These are phyloP conservation scores for Zaprionus tsacasi DNA, from an alignment of 1,140 invertebrate genomes.

Conservation along the genomic window DNA sequence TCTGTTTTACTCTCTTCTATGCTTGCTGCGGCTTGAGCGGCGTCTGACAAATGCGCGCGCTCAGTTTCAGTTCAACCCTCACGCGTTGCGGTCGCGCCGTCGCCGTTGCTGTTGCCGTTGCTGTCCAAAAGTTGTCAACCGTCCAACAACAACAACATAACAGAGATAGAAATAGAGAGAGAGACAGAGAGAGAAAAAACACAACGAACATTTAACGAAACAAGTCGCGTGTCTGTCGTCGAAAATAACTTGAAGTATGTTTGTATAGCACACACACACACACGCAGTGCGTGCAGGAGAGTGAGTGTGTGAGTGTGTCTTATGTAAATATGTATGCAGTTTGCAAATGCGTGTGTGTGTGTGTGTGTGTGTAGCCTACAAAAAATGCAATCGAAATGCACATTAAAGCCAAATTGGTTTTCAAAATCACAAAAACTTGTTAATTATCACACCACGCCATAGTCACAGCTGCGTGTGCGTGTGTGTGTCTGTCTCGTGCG, in stretches of 20 bases:
- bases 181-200: slow-evolving; percentile 28
- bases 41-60: slow-evolving; percentile 28
- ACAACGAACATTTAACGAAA: slow-evolving; percentile 68
- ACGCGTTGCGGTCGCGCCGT: slow-evolving; percentile 61
- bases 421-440: slow-evolving; percentile 67
- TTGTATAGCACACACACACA: slow-evolving; percentile 42
- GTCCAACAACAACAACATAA: slow-evolving; percentile 50
- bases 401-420: slow-evolving; percentile 65
- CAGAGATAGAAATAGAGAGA: slow-evolving; percentile 29
- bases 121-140: slow-evolving; percentile 77
- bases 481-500: slow-evolving; percentile 41
- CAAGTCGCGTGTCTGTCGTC: slow-evolving; percentile 69
- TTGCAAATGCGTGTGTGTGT: not conserved
- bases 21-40: slow-evolving; percentile 20
- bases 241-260: slow-evolving; percentile 58
- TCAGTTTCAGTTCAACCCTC: slow-evolving; percentile 77
- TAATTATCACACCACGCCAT: slow-evolving; percentile 74
- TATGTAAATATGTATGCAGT: not conserved
- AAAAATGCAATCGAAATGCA: slow-evolving; percentile 65
- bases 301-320: slow-evolving; percentile 16
- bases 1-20: not conserved
- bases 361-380: slow-evolving; percentile 59
- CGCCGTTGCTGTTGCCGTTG: slow-evolving; percentile 14
- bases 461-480: not conserved
- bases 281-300: slow-evolving; percentile 8